phyloP scores from a whole-genome alignment of 2,113 vertebrate genomes.

The Strigops habroptila region DNA sequence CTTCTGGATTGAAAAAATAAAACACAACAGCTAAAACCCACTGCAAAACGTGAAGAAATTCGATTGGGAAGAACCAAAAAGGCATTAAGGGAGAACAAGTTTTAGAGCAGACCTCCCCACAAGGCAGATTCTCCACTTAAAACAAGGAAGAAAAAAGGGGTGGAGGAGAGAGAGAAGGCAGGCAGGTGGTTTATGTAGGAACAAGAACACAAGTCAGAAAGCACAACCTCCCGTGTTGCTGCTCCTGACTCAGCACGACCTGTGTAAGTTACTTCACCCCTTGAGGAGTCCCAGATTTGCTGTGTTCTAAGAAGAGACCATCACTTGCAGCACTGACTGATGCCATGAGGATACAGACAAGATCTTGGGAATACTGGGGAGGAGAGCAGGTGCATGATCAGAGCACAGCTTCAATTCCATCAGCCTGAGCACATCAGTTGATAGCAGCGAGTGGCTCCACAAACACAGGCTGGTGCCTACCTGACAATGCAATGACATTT shows the following conservation, averaged over 20 bases:
- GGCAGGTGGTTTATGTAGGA: neutral
- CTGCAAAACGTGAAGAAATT: neutral
- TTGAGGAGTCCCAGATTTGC: neutral
- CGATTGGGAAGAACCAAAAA: neutral
- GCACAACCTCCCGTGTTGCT: neutral
- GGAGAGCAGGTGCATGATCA: neutral
- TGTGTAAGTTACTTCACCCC: too few species aligned
- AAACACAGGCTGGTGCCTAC: neutral
- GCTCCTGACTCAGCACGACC: neutral
- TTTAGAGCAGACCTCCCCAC: neutral
- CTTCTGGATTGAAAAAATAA: neutral
- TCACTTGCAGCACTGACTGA: neutral
- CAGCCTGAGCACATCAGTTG: rapidly evolving
- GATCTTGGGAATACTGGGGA: rapidly evolving
- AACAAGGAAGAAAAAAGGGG: neutral
- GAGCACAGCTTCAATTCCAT: neutral
- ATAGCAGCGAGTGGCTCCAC: neutral
- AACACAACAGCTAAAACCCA: neutral
- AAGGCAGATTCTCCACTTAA: neutral
- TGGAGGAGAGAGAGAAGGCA: neutral
- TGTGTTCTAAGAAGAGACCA: rapidly evolving
- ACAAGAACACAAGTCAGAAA: neutral
- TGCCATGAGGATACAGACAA: neutral
- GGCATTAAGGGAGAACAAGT: neutral
- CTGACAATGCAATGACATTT: too few species aligned